A percentile compares a stretch with the other conserved stretches of the same genome.
Evolutionary conservation across 2,888 invertebrate species (phyloP).

Genomic region (Drosophila villosipedis): DNA sequence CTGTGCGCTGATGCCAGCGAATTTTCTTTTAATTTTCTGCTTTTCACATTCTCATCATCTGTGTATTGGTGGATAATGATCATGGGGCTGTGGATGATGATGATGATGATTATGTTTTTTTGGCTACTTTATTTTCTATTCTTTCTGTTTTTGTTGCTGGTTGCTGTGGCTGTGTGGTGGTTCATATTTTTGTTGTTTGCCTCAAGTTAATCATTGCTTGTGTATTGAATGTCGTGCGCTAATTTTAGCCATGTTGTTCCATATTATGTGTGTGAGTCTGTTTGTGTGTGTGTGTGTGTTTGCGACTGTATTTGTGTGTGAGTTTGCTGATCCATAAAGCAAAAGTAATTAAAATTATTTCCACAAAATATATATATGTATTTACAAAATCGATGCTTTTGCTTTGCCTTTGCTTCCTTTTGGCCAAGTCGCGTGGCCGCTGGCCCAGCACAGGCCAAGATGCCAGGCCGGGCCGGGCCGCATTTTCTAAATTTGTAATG

Average conservation of each 20-base stretch:
- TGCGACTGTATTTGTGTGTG: slow-evolving; percentile 22
- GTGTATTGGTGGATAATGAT: slow-evolving; percentile 32
- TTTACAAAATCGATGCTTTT: slow-evolving; percentile 13
- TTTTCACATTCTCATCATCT: slow-evolving; percentile 23
- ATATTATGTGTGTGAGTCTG: slow-evolving; percentile 53
- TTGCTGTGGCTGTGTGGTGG: slow-evolving; percentile 40
- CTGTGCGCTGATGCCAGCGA: slow-evolving; percentile 48
- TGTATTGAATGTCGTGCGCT: slow-evolving; percentile 81
- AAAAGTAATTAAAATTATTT: slow-evolving; percentile 77
- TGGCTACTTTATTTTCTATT: slow-evolving; percentile 73
- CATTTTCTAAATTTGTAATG: slow-evolving; percentile 83
- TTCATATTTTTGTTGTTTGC: slow-evolving; percentile 72
- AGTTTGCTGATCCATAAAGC: slow-evolving; percentile 71
- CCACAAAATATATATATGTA: slow-evolving; percentile 57
- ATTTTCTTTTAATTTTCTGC: slow-evolving; percentile 40
- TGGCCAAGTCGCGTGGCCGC: slow-evolving; percentile 15
- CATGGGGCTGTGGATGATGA: slow-evolving; percentile 26
- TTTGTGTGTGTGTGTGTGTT: slow-evolving; percentile 19
- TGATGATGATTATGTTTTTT: slow-evolving; percentile 46
- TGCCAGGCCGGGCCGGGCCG: slow-evolving; percentile 74
- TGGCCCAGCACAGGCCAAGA: slow-evolving; percentile 30
- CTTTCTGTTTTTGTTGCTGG: slow-evolving; percentile 41
- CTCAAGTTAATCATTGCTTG: slow-evolving; percentile 78
- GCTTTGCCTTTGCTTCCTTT: background rate
- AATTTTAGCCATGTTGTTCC: slow-evolving; percentile 81